Percentiles rank a stretch among this genome's conserved stretches.
phyloP scores from a whole-genome alignment of 2,113 vertebrate genomes.

The Sisor rabdophorus region DNA sequence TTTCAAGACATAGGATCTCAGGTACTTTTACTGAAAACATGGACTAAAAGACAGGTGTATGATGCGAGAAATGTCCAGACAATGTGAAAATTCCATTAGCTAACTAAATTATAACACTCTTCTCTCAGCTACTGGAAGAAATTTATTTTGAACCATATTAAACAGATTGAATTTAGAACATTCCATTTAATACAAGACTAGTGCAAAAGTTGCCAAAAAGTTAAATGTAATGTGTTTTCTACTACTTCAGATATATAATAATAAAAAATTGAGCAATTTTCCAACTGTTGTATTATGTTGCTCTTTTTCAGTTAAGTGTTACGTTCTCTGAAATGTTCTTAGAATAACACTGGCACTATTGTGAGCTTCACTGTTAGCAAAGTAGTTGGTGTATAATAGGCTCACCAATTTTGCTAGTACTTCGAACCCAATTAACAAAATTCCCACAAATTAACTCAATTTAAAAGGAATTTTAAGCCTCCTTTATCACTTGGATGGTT shows the following conservation, averaged over 20 bases:
- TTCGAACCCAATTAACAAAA: conserved; percentile 3
- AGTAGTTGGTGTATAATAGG: too few species aligned
- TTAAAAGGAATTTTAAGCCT: not conserved
- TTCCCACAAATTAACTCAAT: not conserved
- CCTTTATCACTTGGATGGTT: not conserved
- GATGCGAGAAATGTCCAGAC: not conserved
- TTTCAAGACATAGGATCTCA: not conserved
- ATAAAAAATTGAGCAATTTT: not conserved
- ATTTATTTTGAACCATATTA: not conserved
- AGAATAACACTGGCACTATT: not conserved
- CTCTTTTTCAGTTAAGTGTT: not conserved
- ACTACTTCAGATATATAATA: not conserved
- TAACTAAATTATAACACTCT: not conserved
- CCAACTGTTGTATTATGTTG: not conserved
- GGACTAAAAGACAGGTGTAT: not conserved
- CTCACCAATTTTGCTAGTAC: not conserved
- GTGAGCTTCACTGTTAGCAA: not conserved
- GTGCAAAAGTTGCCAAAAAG: not conserved
- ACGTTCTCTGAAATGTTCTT: not conserved
- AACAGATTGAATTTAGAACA: not conserved
- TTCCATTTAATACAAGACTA: not conserved
- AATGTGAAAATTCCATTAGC: not conserved
- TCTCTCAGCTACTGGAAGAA: not conserved
- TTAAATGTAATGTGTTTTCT: not conserved
- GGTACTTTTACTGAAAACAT: not conserved